Evolutionary conservation across 2,113 vertebrate genomes (phyloP).

Genomic region (Fulica atra): DNA sequence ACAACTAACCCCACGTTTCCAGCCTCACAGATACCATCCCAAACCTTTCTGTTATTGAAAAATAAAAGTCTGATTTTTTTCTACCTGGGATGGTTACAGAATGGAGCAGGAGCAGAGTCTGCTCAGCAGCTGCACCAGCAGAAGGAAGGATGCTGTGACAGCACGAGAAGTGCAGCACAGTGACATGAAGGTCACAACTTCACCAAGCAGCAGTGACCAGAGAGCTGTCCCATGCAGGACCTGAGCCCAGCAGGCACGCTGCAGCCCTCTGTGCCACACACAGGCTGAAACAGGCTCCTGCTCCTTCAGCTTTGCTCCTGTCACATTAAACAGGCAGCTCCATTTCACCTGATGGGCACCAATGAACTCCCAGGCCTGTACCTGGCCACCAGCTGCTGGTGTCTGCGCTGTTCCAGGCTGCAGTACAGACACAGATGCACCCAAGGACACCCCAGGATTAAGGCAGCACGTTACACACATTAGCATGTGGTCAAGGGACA

Average conservation of each 20-base stretch:
- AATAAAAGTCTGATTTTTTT: not conserved
- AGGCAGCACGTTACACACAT: too few relatives aligned
- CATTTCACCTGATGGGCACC: not conserved
- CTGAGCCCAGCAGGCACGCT: not conserved
- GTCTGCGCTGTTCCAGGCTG: not conserved
- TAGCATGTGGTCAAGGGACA: not conserved
- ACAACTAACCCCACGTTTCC: not conserved
- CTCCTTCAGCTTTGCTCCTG: not conserved
- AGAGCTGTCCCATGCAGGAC: not conserved
- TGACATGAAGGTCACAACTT: not conserved
- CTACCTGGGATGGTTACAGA: not conserved
- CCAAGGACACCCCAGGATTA: not conserved
- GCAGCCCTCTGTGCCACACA: not conserved
- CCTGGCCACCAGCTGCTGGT: not conserved
- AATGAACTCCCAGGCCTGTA: not conserved
- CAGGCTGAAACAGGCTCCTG: not conserved
- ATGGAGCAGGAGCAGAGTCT: not conserved
- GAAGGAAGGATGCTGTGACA: not conserved
- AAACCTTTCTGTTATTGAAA: not conserved
- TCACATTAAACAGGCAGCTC: not conserved
- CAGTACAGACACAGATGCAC: not conserved
- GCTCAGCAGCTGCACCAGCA: not conserved
- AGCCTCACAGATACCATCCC: not conserved
- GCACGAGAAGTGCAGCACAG: rapidly evolving
- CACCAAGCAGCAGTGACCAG: not conserved